Percentiles rank a stretch among this genome's conserved stretches.
Evolutionary conservation across 2,797 vertebrate species (phyloP).

Genomic region (Momotus momota): DNA sequence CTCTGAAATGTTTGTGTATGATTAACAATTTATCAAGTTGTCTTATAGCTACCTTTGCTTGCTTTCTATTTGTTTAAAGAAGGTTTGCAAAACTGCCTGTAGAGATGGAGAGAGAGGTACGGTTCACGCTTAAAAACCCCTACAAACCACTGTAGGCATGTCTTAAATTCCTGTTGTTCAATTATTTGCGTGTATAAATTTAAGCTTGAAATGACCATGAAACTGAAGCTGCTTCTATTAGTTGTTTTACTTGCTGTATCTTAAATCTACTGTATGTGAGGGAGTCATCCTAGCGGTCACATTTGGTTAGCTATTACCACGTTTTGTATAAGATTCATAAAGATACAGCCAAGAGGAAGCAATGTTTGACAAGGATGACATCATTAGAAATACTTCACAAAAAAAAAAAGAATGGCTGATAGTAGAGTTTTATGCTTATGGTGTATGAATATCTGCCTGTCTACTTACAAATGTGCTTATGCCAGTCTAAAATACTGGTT

Average conservation of each 20-base stretch:
- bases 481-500: neutral
- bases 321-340: neutral
- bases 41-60: neutral
- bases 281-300: neutral
- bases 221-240: conserved; percentile 1
- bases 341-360: neutral
- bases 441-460: neutral
- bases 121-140: neutral
- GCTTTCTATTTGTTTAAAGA: neutral
- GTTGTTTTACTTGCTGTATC: neutral
- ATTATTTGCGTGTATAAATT: neutral
- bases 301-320: neutral
- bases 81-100: neutral
- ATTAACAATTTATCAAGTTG: conserved; percentile 46
- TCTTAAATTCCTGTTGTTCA: neutral
- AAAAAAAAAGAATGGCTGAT: accelerated
- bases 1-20: neutral
- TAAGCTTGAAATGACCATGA: neutral
- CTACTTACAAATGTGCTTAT: neutral
- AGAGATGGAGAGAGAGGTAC: neutral
- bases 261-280: neutral
- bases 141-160: neutral
- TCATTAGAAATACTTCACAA: neutral
- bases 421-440: neutral
- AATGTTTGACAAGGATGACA: neutral